Percentiles rank a stretch among this genome's conserved stretches.
These are phyloP conservation scores for Macroglossus sobrinus DNA, from an alignment of 2,113 vertebrate genomes.

Conservation along the genomic window DNA sequence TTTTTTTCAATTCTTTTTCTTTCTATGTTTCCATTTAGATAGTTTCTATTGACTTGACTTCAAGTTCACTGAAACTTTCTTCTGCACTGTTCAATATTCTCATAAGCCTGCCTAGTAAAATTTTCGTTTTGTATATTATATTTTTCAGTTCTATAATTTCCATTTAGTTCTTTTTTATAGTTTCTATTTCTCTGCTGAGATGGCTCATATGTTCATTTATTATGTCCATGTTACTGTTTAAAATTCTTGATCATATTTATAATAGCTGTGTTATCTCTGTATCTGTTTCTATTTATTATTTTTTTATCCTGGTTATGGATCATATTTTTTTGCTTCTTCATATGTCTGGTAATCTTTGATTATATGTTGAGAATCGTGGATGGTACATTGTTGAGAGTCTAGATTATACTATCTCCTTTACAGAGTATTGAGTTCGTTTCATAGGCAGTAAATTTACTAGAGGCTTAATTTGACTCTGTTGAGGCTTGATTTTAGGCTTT, in stretches of 20 bases:
- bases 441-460: background rate
- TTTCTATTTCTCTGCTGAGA: background rate
- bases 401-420: background rate
- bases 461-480: background rate
- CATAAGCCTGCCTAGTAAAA: background rate
- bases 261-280: background rate
- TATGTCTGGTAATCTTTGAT: background rate
- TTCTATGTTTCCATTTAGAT: background rate
- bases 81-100: background rate
- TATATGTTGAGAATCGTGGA: background rate
- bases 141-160: constrained; percentile 13
- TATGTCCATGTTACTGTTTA: background rate
- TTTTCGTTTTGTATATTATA: background rate
- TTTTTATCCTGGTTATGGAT: background rate
- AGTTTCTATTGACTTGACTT: background rate
- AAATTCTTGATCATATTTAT: background rate
- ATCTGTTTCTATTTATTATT: background rate
- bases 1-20: background rate
- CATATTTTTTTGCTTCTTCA: background rate
- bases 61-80: background rate
- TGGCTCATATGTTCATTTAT: background rate
- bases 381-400: background rate
- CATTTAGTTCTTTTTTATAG: background rate
- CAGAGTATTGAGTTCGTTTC: background rate
- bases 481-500: background rate